phyloP scores from a whole-genome alignment of 1,140 invertebrate species.

The Listronotus oregonensis region DNA sequence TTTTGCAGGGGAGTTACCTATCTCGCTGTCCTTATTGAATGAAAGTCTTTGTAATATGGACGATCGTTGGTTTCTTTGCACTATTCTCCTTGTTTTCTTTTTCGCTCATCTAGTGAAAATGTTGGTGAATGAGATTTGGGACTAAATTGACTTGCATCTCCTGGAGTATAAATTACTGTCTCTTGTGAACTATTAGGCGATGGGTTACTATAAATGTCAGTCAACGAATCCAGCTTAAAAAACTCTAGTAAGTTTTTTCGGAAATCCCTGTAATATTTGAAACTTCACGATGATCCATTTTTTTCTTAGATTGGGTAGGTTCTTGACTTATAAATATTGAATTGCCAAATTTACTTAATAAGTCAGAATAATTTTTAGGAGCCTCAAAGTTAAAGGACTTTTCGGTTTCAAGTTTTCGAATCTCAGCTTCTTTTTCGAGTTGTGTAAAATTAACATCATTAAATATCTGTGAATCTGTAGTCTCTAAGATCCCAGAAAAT shows the following conservation, averaged over 20 bases:
- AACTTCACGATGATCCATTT: too few relatives aligned
- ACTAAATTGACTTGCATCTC: background rate
- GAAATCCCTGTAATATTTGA: background rate
- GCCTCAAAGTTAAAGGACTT: conserved; percentile 41
- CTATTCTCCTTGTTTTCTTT: background rate
- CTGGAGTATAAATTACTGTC: conserved; percentile 40
- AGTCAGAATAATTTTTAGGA: conserved; percentile 36
- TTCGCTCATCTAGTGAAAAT: too few relatives aligned
- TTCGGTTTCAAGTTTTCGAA: conserved; percentile 22
- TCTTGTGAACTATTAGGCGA: conserved; percentile 27
- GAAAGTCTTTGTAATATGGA: too few relatives aligned
- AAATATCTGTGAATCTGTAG: background rate
- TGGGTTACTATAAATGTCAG: conserved; percentile 28
- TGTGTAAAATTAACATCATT: too few relatives aligned
- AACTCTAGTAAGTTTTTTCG: conserved; percentile 21
- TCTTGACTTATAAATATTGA: conserved; percentile 14
- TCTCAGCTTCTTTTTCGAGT: background rate
- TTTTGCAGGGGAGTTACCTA: too few relatives aligned
- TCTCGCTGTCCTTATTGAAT: too few relatives aligned
- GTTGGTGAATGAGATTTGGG: too few relatives aligned
- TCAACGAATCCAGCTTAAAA: conserved; percentile 29
- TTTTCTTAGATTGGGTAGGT: background rate
- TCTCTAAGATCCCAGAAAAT: conserved; percentile 7
- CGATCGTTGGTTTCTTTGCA: too few relatives aligned
- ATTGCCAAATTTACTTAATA: conserved; percentile 33